A percentile compares a stretch with the other conserved stretches of the same genome.
Evolutionary conservation across 2,797 vertebrate genomes (phyloP).

Genomic region (Eleutherodactylus coqui): DNA sequence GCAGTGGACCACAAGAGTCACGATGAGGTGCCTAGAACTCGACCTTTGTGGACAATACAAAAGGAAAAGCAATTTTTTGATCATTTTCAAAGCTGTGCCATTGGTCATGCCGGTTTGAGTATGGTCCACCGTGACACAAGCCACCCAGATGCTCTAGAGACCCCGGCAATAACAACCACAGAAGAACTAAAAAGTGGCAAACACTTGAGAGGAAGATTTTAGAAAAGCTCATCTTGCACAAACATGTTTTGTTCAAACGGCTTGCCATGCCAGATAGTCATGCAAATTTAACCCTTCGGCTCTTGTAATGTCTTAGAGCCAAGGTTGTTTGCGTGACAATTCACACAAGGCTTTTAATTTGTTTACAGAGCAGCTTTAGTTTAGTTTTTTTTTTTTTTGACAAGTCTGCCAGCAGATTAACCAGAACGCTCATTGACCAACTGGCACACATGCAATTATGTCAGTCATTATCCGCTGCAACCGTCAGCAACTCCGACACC

Average conservation of each 20-base stretch:
- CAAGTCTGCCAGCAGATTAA: slow-evolving; percentile 46
- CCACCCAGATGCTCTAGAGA: neutral
- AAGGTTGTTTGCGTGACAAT: slow-evolving; percentile 34
- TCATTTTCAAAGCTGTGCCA: too few species aligned
- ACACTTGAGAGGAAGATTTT: neutral
- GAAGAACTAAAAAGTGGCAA: neutral
- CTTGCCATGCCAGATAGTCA: neutral
- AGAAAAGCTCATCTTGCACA: neutral
- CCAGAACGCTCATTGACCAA: slow-evolving; percentile 45
- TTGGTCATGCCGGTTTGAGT: too few species aligned
- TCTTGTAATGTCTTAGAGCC: neutral
- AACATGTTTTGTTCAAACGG: neutral
- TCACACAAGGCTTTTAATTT: neutral
- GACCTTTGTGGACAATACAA: too few species aligned
- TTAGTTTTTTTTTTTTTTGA: slow-evolving; percentile 33
- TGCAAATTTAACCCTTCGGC: too few species aligned
- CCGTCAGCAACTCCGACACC: slow-evolving; percentile 19
- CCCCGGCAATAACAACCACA: neutral
- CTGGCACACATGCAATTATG: slow-evolving; percentile 51
- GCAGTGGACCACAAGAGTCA: too few species aligned
- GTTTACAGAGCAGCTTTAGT: slow-evolving; percentile 29
- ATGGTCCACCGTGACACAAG: neutral
- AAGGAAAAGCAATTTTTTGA: too few species aligned
- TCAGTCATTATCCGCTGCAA: slow-evolving; percentile 37
- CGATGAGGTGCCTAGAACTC: too few species aligned